Conservation (phyloP, 2,797 vertebrate genomes). For the Aviceda cuculoides region DNA sequence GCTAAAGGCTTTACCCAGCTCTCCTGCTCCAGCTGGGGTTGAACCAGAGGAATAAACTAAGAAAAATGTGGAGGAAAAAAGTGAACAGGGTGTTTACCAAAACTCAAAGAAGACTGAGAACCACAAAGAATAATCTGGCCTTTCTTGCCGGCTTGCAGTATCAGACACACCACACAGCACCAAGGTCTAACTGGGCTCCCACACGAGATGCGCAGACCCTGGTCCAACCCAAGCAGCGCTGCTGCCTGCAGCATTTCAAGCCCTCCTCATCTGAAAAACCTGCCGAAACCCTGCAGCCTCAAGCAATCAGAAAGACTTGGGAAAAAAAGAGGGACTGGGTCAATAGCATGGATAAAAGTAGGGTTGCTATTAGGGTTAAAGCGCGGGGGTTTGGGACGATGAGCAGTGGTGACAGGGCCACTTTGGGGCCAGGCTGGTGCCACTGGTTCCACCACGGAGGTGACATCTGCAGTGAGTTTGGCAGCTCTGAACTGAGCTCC, state of each 20-base stretch:
- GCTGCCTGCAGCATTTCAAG: neutral
- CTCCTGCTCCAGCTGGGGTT: neutral
- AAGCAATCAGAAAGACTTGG: neutral
- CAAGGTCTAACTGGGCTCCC: neutral
- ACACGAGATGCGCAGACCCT: rapidly evolving
- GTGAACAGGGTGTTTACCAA: neutral
- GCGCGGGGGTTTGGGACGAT: rapidly evolving
- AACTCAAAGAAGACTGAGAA: neutral
- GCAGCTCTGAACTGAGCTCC: neutral
- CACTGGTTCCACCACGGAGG: neutral
- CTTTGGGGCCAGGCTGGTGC: neutral
- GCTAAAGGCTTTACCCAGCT: neutral
- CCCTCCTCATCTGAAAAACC: neutral
- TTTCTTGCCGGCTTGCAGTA: neutral
- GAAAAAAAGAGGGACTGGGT: neutral
- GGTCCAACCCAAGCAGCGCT: neutral
- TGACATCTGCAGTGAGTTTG: neutral
- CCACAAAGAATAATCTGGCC: neutral
- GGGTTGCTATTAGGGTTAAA: neutral
- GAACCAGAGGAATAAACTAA: neutral
- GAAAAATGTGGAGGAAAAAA: neutral
- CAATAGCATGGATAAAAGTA: neutral
- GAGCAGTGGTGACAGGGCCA: neutral
- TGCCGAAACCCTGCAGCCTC: neutral
- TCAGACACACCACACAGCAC: rapidly evolving